Evolutionary conservation across 2,797 vertebrate species (phyloP).

Genomic region (Triplophysa bombifrons): DNA sequence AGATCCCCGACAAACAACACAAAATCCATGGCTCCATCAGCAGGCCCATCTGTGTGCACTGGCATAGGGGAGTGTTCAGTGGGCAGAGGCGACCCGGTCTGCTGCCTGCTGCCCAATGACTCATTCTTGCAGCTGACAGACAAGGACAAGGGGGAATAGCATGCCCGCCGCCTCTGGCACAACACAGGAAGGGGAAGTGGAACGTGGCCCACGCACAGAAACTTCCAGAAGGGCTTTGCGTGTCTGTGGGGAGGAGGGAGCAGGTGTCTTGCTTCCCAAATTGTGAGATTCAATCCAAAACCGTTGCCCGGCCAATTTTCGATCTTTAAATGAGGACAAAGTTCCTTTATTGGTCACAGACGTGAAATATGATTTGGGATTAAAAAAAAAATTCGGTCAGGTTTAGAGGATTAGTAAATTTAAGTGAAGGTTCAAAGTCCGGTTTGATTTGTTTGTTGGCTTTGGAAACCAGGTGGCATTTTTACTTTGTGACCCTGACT

Average conservation of each 20-base stretch:
- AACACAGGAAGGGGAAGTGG: conserved; percentile 51
- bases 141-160: conserved; percentile 32
- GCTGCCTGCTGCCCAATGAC: conserved; percentile 42
- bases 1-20: conserved; percentile 6
- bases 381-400: not conserved
- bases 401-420: not conserved
- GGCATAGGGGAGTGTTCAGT: conserved; percentile 31
- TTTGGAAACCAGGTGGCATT: conserved; percentile 8
- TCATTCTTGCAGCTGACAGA: conserved; percentile 56
- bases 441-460: not conserved
- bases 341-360: conserved; percentile 19
- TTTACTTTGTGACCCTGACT: conserved; percentile 14
- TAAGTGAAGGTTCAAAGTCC: not conserved
- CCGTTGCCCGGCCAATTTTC: conserved; percentile 8
- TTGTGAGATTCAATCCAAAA: conserved; percentile 39
- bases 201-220: conserved; percentile 49
- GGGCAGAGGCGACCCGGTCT: conserved; percentile 24
- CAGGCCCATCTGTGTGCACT: conserved; percentile 36
- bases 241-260: conserved; percentile 38
- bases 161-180: conserved; percentile 44
- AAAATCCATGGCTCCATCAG: conserved; percentile 16
- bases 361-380: not conserved
- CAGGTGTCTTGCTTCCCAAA: conserved; percentile 45
- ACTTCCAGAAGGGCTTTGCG: conserved; percentile 52
- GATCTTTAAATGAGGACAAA: conserved; percentile 34